phyloP scores from a whole-genome alignment of 64 coral and sea anemone species.

The Actinia tenebrosa region DNA sequence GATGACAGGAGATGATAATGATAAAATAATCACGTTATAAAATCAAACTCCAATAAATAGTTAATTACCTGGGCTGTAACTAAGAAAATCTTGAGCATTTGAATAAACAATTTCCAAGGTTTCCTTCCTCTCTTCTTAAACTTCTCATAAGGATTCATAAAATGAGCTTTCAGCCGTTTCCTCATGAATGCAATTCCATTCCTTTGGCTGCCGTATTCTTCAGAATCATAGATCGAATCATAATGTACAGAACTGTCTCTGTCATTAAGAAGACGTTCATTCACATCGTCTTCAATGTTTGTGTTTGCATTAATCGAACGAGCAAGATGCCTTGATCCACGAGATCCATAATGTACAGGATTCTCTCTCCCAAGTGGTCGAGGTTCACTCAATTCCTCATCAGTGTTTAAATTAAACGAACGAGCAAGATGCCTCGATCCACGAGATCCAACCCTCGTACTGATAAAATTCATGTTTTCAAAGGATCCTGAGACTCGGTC shows the following conservation, averaged over 20 bases:
- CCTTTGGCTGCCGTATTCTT: slow-evolving; percentile 39
- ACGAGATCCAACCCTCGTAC: slow-evolving; percentile 21
- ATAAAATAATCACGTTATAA: too few species aligned
- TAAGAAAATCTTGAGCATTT: slow-evolving; percentile 73
- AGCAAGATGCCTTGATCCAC: slow-evolving; percentile 75
- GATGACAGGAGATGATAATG: too few species aligned
- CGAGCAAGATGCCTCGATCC: slow-evolving; percentile 77
- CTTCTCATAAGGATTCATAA: slow-evolving; percentile 85
- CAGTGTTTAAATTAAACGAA: slow-evolving; percentile 25
- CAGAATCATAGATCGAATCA: slow-evolving; percentile 78
- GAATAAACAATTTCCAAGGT: slow-evolving; percentile 79
- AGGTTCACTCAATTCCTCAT: too few species aligned
- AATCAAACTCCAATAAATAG: too few species aligned
- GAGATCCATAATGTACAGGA: background rate
- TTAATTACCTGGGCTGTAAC: slow-evolving; percentile 73
- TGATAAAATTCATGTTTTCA: background rate
- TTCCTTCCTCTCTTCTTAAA: slow-evolving; percentile 80
- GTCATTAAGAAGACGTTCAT: slow-evolving; percentile 25
- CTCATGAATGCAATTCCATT: slow-evolving; percentile 73
- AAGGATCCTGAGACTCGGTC: background rate
- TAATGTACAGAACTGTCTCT: slow-evolving; percentile 49
- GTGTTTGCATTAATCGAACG: slow-evolving; percentile 34
- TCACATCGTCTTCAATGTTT: background rate
- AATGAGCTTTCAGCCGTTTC: slow-evolving; percentile 71
- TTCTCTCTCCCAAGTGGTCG: too few species aligned